Percentiles rank a stretch among this genome's conserved stretches.
These are phyloP conservation scores for Nowickia ferox DNA, from an alignment of 2,888 invertebrate genomes.

Conservation along the genomic window DNA sequence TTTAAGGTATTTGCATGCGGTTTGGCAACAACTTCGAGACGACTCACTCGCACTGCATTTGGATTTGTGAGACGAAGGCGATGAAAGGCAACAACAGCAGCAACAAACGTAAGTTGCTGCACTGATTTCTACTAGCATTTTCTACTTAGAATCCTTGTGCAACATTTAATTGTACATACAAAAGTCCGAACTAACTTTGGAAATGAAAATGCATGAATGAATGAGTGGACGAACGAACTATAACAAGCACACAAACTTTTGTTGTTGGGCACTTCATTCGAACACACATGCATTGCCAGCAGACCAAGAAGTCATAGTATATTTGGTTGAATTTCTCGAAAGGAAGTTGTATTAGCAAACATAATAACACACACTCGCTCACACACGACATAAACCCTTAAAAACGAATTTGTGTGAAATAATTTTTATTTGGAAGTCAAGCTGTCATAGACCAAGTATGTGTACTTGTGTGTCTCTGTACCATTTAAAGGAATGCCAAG, in stretches of 20 bases:
- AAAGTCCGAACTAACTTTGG: conserved; percentile 56
- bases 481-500: conserved; percentile 39
- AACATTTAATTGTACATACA: not conserved
- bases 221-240: not conserved
- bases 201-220: conserved; percentile 29
- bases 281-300: conserved; percentile 24
- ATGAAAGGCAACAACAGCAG: conserved; percentile 39
- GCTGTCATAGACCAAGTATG: conserved; percentile 44
- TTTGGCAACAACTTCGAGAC: conserved; percentile 59
- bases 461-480: conserved; percentile 30
- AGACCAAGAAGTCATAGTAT: conserved; percentile 63
- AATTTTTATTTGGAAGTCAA: conserved; percentile 59
- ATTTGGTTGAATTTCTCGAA: conserved; percentile 59
- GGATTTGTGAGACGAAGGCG: conserved; percentile 43
- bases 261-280: not conserved
- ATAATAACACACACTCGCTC: not conserved
- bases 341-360: conserved; percentile 53
- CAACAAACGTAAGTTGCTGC: not conserved
- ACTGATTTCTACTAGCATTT: conserved; percentile 45
- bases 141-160: conserved; percentile 9
- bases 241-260: conserved; percentile 33
- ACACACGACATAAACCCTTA: conserved; percentile 26
- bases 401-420: conserved; percentile 48
- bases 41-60: conserved; percentile 49
- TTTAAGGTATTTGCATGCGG: conserved; percentile 66